Base-by-base conservation (phyloP, 2,888 invertebrate species). In the Pachliopta kotzebuea region DNA sequence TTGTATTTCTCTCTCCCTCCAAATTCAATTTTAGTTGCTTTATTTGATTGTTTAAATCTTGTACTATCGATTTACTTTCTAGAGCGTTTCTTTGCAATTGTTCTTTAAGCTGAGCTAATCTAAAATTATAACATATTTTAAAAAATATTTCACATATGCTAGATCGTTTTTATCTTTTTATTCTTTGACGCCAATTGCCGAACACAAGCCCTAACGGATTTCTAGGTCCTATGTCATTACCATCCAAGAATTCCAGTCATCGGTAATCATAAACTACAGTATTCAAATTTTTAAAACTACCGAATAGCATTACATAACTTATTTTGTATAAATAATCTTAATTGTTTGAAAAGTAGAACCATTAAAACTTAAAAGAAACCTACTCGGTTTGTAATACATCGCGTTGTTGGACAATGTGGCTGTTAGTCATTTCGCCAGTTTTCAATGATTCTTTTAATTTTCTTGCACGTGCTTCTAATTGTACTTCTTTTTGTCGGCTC, bases 401-500 rank as follows among this genome's bases (percentile, higher is more conserved):
- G 6, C 90, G 83, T 66, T 90, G 86, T 70, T 88, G 88, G 6
- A 76, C 69, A 67, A 90, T 74, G 52, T 90, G 86, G 60, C 70
- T 79, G 65, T 78, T 88, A 1, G 86, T 71, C 58, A 90, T 75
- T 81, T 91, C 90, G 14, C 89, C 89, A 58, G 88, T 88, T 73
- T 88, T 90, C 57, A 90, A 71, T 24, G 85, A 83, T 72, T 91
- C 91, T 72, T 84, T 89, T 67, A 90, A 74, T 73, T 90, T 91
- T 65, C 90, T 80, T 37, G 90, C 90, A 21, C 87, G 83, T 49
- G 88, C 85, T 79, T 91, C 91, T 61, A 90, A 68, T 54, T 86
- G 88, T 4, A 84, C 80, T 78, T 91, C 91, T 70, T 75, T 82
- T 78, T 88, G 90, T 45, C 90, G 89, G 71, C 85, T 89, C 91